These are phyloP conservation scores for Callimorpha dominula DNA, from an alignment of 2,888 invertebrate genomes.

Conservation along the genomic window DNA sequence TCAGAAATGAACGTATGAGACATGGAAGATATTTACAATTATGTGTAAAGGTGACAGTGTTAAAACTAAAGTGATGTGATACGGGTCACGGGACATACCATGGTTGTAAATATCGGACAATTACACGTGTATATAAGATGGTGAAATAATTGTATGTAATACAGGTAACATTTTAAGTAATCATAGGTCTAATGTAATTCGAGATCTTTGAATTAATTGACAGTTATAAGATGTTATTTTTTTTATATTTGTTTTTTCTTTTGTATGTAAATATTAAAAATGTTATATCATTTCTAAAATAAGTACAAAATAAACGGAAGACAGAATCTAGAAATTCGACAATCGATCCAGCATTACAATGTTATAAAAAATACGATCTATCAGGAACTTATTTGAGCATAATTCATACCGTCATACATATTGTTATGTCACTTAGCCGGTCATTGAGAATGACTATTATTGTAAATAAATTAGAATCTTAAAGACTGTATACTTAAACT, in stretches of 20 bases:
- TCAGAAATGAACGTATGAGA: slow-evolving; percentile 96
- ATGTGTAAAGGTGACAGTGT: slow-evolving; percentile 81
- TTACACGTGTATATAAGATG: slow-evolving; percentile 60
- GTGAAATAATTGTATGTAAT: slow-evolving; percentile 60
- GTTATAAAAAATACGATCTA: slow-evolving; percentile 10
- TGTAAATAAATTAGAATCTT: slow-evolving; percentile 83
- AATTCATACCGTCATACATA: slow-evolving; percentile 21
- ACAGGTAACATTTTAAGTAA: slow-evolving; percentile 67
- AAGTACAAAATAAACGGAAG: slow-evolving; percentile 28
- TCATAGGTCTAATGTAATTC: slow-evolving; percentile 52
- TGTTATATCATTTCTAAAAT: slow-evolving; percentile 44
- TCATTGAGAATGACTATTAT: slow-evolving; percentile 76
- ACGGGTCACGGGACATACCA: slow-evolving; percentile 72
- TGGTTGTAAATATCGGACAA: slow-evolving; percentile 82
- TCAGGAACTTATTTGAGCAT: slow-evolving; percentile 4
- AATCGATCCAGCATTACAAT: slow-evolving; percentile 5
- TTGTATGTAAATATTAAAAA: slow-evolving; percentile 45
- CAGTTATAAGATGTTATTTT: slow-evolving; percentile 35
- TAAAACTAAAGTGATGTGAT: slow-evolving; percentile 60
- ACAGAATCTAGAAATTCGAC: slow-evolving; percentile 17
- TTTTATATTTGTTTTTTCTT: slow-evolving; percentile 34
- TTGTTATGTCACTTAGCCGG: slow-evolving; percentile 56
- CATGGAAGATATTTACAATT: slow-evolving; percentile 87
- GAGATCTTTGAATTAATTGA: slow-evolving; percentile 48
- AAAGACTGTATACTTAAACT: slow-evolving; percentile 81